Evolutionary conservation across 2,888 invertebrate genomes (phyloP).

Genomic region (Tetheella fluctuosa): DNA sequence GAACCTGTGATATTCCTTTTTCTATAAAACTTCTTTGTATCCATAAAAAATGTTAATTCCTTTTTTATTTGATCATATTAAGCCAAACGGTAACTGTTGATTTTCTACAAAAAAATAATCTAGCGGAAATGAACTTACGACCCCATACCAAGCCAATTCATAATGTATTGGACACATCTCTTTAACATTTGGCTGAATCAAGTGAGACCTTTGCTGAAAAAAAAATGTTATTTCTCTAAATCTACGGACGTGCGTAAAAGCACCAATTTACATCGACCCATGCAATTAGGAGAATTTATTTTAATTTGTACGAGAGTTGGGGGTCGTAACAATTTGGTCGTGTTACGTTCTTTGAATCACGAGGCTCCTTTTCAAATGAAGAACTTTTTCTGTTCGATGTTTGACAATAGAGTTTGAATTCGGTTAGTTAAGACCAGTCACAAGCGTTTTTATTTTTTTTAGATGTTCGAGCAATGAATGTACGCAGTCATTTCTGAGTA

Average conservation of each 20-base stretch:
- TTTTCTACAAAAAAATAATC: background rate
- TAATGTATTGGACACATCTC: slow-evolving; percentile 24
- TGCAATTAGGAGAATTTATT: background rate
- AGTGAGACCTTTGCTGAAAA: slow-evolving; percentile 18
- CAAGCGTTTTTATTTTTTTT: slow-evolving; percentile 34
- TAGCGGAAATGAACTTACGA: slow-evolving; percentile 14
- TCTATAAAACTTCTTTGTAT: too few relatives aligned
- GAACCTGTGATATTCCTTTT: too few relatives aligned
- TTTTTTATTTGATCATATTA: too few relatives aligned
- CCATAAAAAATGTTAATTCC: too few relatives aligned
- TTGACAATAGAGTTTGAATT: slow-evolving; percentile 52
- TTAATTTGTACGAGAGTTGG: background rate
- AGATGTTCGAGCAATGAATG: slow-evolving; percentile 11
- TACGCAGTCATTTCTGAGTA: slow-evolving; percentile 14
- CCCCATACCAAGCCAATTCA: slow-evolving; percentile 14
- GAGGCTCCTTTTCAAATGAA: slow-evolving; percentile 31
- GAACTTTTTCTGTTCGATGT: slow-evolving; percentile 38
- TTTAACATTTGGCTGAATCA: slow-evolving; percentile 22
- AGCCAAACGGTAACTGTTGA: background rate
- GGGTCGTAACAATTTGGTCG: slow-evolving; percentile 15
- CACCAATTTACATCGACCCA: slow-evolving; percentile 18
- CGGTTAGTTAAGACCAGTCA: slow-evolving; percentile 55
- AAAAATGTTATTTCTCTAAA: slow-evolving; percentile 26
- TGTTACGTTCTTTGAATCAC: slow-evolving; percentile 22
- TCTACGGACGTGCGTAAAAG: slow-evolving; percentile 25